Conservation (phyloP, 2,888 invertebrate species). For the Cataglyphis rosenhaueri region DNA sequence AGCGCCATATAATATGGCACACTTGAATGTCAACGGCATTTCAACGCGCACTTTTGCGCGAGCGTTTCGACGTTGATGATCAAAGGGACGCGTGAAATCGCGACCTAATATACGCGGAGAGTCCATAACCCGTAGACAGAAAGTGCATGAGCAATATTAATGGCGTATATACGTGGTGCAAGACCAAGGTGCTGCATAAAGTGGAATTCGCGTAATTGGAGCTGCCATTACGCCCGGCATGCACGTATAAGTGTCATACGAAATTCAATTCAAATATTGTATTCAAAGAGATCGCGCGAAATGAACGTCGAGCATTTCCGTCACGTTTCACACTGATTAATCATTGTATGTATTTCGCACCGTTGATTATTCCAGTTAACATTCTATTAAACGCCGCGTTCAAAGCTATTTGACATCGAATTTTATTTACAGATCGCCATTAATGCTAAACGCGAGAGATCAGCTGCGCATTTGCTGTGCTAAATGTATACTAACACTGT, state of each 20-base stretch:
- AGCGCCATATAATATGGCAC: constrained; percentile 29
- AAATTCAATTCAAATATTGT: constrained; percentile 55
- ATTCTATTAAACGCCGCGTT: background rate
- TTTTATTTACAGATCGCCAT: constrained; percentile 15
- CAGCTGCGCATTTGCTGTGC: background rate
- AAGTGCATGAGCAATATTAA: constrained; percentile 44
- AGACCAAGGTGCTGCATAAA: constrained; percentile 52
- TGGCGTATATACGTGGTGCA: constrained; percentile 36
- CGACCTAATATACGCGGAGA: constrained; percentile 64
- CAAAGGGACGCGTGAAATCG: constrained; percentile 57
- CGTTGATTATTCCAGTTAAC: background rate
- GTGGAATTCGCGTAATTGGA: constrained; percentile 63
- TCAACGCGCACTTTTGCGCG: constrained; percentile 45
- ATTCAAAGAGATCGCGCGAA: constrained; percentile 56
- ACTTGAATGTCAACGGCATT: constrained; percentile 27
- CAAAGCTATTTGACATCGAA: background rate
- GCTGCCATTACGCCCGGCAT: constrained; percentile 56
- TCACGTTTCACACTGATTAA: constrained; percentile 46
- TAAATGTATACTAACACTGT: background rate
- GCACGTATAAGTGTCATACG: constrained; percentile 59
- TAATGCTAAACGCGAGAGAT: background rate
- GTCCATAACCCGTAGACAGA: constrained; percentile 20
- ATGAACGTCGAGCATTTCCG: constrained; percentile 31
- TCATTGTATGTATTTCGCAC: constrained; percentile 12
- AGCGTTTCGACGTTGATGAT: constrained; percentile 43